Base-by-base conservation (phyloP, 2,888 invertebrate genomes). In the Drosophila parthenogenetica region DNA sequence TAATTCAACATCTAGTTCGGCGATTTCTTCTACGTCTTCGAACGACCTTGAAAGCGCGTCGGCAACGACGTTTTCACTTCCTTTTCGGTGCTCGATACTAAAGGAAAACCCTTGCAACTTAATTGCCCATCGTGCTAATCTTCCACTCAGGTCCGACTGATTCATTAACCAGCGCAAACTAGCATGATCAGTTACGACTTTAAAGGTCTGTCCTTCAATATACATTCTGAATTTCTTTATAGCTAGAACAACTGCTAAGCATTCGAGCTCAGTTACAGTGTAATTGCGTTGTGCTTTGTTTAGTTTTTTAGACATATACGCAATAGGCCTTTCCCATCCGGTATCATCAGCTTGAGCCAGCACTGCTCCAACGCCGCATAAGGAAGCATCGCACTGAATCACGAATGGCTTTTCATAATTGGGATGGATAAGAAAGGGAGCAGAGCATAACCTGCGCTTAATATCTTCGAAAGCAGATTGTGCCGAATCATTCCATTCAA, bases 301-400 rank as follows among this genome's bases (percentile, higher is more conserved):
- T 7, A 51, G n/a, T 10, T 64, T 58, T 11, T 58, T 64, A 0
- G 64, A 65, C 60, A 60, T 60, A 8, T 53, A 60, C 1, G 35
- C 58, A 11, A 64, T 40, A 11, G 50, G 64, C 10, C 64, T 39
- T 10, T 59, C 32, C 5, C 19, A 59, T 11, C 51, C 51, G 4
- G 45, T 16, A 5, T 51, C 46, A 32, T 58, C 40, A 10, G n/a
- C 22, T 16, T 42, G 59, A 2, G 39, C 51, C 11, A 46, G 37
- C 11, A 53, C 43, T 2, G 43, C 43, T 14, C 43, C 22, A 3
- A 60, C 43, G 1, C 19, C 50, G 4, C 16, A 32, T 3, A 19
- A 13, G 5, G 57, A 45, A 8, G 57, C 39, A 29, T 48, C 32
- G 5, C 48, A 62, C 22, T 54, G 54, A 5, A 55, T 16, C 2